phyloP scores from a whole-genome alignment of 2,113 vertebrate species.

The Rhadina sibilatrix region DNA sequence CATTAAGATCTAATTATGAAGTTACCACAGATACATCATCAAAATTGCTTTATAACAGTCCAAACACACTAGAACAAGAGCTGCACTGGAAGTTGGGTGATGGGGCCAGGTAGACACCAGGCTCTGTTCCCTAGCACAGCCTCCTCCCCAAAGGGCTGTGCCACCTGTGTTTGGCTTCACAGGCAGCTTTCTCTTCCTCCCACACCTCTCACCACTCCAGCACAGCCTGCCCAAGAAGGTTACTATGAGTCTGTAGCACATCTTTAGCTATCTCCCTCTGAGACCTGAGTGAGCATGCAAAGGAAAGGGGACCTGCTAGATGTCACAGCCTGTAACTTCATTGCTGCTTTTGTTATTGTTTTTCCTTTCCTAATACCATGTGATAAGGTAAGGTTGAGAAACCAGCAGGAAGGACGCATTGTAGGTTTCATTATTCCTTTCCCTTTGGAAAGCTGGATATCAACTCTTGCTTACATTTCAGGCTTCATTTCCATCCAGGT shows the following conservation, averaged over 20 bases:
- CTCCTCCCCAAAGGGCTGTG: background rate
- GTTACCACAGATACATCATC: background rate
- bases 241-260: background rate
- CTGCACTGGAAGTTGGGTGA: background rate
- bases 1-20: background rate
- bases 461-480: background rate
- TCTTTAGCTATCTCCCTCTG: background rate
- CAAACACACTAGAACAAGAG: background rate
- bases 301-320: background rate
- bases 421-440: background rate
- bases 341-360: background rate
- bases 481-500: background rate
- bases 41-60: background rate
- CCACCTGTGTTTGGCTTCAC: accelerated
- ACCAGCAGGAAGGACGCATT: background rate
- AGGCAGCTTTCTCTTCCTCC: background rate
- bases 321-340: background rate
- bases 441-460: background rate
- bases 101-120: too few relatives aligned
- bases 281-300: background rate
- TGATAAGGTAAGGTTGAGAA: background rate
- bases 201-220: accelerated
- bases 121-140: background rate
- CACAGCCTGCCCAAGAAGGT: background rate
- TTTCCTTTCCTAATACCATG: background rate